Base-by-base conservation (phyloP, 1,140 invertebrate genomes). In the Drosophila elegans region DNA sequence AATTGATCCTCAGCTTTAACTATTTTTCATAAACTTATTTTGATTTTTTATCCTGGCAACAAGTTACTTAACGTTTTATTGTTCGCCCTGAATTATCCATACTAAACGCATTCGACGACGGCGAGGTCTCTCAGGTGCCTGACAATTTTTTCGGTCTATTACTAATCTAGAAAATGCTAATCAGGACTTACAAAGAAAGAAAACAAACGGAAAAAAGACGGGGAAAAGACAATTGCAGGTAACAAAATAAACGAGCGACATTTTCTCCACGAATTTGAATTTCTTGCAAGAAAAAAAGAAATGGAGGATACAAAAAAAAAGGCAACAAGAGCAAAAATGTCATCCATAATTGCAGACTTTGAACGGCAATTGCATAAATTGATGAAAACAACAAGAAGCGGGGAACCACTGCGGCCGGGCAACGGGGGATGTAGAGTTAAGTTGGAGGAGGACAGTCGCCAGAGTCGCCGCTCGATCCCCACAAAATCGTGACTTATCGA, bases 341-440 rank as follows among this genome's bases (percentile, higher is more conserved):
- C 83, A 82, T 78, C 75, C 71, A 88, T 86, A 88, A 88, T 82
- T 86, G 83, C 78, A 68, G 62, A 69, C 63, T 82, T 82, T 82
- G 74, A 82, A 88, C 69, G 55, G 78, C 83, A 86, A 86, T 88
- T 88, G 82, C 83, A 86, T 88, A 86, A 88, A 86, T 88, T 86
- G 83, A 88, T 68, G 82, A 68, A 72, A 86, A 66, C 63, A 78
- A 66, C 56, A 62, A 78, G 57, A 13, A 78, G 51, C 39, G 29
- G 44, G 54, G 34, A 45, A 9, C 25, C 11, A 46, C 12, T 51
- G 29, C 16, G 42, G n/a, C 1, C 9, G 27, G 29, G n/a, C 3
- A 49, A 4, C 32, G 56, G 38, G 9, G 32, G 29, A 7, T 13
- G n/a, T 29, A 29, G 46, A 21, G 16, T 25, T 25, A 25, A 32